These are phyloP conservation scores for Stomorhina lunata DNA, from an alignment of 2,888 invertebrate genomes.

Conservation along the genomic window DNA sequence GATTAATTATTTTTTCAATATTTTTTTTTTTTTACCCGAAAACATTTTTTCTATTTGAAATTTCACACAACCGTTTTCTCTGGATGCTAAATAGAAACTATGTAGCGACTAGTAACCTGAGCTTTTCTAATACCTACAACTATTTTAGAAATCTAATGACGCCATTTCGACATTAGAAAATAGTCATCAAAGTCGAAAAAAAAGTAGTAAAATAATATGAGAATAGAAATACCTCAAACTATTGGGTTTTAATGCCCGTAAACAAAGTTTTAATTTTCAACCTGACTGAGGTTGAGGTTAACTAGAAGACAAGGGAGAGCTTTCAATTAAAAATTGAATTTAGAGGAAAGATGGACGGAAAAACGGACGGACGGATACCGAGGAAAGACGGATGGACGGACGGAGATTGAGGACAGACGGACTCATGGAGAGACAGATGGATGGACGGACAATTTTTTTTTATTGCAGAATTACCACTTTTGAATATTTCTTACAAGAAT, in stretches of 20 bases:
- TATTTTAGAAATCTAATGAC: constrained; percentile 38
- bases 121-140: constrained; percentile 4
- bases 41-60: constrained; percentile 52
- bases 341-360: too few species aligned
- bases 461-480: too few species aligned
- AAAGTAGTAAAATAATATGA: neutral
- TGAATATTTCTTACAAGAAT: neutral
- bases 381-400: too few species aligned
- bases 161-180: constrained; percentile 27
- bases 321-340: too few species aligned
- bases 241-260: constrained; percentile 39
- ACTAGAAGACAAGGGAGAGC: too few species aligned
- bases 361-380: too few species aligned
- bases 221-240: constrained; percentile 35
- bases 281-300: too few species aligned
- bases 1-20: neutral
- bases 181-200: constrained; percentile 22
- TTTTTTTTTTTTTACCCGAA: constrained; percentile 41
- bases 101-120: constrained; percentile 7
- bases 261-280: too few species aligned
- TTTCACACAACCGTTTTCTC: constrained; percentile 51
- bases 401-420: too few species aligned
- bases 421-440: too few species aligned
- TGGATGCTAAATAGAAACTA: constrained; percentile 47
- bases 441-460: too few species aligned